Evolutionary conservation across 2,113 vertebrate species (phyloP).

Genomic region (Beaufortia kweichowensis): DNA sequence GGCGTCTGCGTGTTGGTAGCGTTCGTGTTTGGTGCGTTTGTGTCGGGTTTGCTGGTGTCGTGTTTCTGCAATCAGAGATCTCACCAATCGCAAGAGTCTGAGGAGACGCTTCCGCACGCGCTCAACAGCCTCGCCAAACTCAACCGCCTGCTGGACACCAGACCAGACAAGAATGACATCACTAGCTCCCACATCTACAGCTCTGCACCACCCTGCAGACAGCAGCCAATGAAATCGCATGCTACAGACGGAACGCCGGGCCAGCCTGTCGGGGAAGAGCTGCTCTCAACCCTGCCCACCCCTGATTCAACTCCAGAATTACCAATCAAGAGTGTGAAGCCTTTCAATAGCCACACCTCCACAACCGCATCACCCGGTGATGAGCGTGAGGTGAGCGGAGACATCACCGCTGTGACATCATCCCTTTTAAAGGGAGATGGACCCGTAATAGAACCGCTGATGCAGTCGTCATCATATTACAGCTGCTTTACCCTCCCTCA

Average conservation of each 20-base stretch:
- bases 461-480: constrained; percentile 60
- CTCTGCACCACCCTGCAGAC: constrained; percentile 73
- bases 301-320: constrained; percentile 81
- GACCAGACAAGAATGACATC: constrained; percentile 72
- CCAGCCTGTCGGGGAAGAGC: constrained; percentile 61
- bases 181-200: constrained; percentile 73
- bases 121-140: constrained; percentile 80
- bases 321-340: constrained; percentile 74
- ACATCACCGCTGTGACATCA: constrained; percentile 69
- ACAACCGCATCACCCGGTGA: background rate
- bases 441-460: no score
- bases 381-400: constrained; percentile 60
- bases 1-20: constrained; percentile 77
- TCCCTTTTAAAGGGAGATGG: constrained; percentile 56
- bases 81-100: constrained; percentile 59
- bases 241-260: constrained; percentile 27
- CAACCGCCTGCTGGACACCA: constrained; percentile 72
- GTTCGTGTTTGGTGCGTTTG: constrained; percentile 78
- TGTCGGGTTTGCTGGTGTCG: constrained; percentile 80
- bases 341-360: constrained; percentile 62
- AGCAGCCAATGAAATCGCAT: constrained; percentile 44
- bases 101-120: constrained; percentile 73
- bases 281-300: constrained; percentile 79
- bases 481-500: constrained; percentile 68
- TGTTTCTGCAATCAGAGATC: constrained; percentile 78